phyloP scores from a whole-genome alignment of 1,140 invertebrate species.

The Ylistrum balloti region DNA sequence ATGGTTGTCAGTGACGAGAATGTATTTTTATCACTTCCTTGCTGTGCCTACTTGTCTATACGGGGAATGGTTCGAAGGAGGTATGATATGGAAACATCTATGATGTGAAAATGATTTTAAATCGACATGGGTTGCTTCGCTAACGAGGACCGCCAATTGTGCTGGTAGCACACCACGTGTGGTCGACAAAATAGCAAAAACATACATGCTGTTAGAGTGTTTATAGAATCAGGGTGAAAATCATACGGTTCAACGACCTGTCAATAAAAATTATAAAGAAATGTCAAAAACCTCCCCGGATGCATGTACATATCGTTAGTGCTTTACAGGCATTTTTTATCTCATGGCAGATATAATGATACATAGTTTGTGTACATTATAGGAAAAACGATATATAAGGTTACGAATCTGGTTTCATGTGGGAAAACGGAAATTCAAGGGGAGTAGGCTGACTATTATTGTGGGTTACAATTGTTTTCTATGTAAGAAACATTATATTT shows the following conservation, averaged over 20 bases:
- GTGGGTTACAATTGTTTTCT: no score
- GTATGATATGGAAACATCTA: not conserved
- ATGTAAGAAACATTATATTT: no score
- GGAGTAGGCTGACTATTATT: no score
- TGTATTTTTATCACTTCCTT: no score
- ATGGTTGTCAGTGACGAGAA: no score
- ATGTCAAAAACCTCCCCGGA: slow-evolving; percentile 30
- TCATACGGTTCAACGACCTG: slow-evolving; percentile 16
- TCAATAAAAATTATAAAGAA: slow-evolving; percentile 27
- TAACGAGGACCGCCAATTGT: slow-evolving; percentile 22
- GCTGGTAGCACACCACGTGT: not conserved
- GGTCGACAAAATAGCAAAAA: not conserved
- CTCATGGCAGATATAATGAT: not conserved
- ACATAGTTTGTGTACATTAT: not conserved
- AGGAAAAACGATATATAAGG: not conserved
- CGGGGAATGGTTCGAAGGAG: not conserved
- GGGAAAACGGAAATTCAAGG: not conserved
- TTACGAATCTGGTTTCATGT: not conserved
- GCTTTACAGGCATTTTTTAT: not conserved
- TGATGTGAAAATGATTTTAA: not conserved
- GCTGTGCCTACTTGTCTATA: no score
- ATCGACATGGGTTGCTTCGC: not conserved
- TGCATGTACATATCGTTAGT: not conserved
- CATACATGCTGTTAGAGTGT: not conserved
- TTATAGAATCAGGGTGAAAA: not conserved